These are phyloP conservation scores for Lepas anatifera DNA, from an alignment of 2,888 invertebrate species.

Conservation along the genomic window DNA sequence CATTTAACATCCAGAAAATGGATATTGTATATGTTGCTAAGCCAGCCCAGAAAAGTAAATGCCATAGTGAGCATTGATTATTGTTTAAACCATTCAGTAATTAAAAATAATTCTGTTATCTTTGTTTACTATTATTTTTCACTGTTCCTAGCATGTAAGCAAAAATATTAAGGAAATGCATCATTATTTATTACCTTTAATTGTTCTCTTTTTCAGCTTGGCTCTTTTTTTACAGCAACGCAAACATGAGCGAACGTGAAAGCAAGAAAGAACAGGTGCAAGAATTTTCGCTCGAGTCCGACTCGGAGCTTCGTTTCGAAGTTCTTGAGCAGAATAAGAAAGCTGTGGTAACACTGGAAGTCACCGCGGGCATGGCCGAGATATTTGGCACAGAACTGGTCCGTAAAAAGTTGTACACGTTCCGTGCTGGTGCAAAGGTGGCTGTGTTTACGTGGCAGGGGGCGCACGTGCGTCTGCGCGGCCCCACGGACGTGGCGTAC, in stretches of 20 bases:
- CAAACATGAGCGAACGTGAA: background rate
- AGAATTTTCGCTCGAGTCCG: slow-evolving; percentile 73
- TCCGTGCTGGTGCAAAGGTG: slow-evolving; percentile 78
- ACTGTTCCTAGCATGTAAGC: no score
- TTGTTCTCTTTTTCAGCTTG: no score
- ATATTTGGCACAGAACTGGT: slow-evolving; percentile 93
- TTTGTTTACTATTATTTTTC: no score
- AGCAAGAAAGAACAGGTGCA: slow-evolving; percentile 25
- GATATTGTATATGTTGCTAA: no score
- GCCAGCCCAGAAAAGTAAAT: no score
- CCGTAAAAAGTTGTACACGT: slow-evolving; percentile 80
- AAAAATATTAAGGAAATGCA: no score
- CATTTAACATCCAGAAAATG: no score
- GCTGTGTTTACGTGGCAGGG: slow-evolving; percentile 96
- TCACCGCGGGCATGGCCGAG: slow-evolving; percentile 84
- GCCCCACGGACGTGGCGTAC: slow-evolving; percentile 85
- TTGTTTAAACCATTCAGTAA: no score
- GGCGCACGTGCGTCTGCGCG: slow-evolving; percentile 70
- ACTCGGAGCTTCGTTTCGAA: slow-evolving; percentile 88
- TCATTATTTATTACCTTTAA: no score
- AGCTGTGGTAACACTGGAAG: slow-evolving; percentile 45
- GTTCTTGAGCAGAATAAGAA: slow-evolving; percentile 76
- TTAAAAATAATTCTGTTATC: no score
- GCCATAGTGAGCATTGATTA: no score
- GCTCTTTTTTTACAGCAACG: no score